phyloP scores from a whole-genome alignment of 2,888 invertebrate genomes.

The Eutolmus rufibarbis region DNA sequence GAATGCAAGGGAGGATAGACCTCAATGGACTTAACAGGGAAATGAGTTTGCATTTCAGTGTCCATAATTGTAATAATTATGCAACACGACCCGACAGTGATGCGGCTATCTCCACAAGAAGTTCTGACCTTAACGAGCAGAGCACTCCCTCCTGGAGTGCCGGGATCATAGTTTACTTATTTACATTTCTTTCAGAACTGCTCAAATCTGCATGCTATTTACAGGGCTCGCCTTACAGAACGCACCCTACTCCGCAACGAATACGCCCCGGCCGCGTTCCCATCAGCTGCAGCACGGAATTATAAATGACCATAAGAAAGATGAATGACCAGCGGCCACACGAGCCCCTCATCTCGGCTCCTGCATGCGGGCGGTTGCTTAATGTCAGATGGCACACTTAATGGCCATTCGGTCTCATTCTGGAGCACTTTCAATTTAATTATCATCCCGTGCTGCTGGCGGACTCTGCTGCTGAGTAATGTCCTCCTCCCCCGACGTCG shows the following conservation, averaged over 20 bases:
- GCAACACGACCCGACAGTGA: not conserved
- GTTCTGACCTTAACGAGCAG: not conserved
- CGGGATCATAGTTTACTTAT: not conserved
- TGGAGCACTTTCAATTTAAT: conserved; percentile 32
- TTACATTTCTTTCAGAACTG: not conserved
- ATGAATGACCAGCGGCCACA: conserved; percentile 16
- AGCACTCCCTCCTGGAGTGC: not conserved
- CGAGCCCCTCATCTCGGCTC: not conserved
- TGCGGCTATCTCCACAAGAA: not conserved
- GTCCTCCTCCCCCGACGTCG: not conserved
- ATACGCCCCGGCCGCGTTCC: not conserved
- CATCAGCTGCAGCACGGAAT: not conserved
- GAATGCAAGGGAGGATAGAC: not conserved
- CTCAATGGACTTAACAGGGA: not conserved
- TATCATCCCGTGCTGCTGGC: conserved; percentile 4
- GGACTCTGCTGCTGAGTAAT: not conserved
- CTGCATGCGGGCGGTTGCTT: conserved; percentile 10
- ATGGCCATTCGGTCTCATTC: conserved; percentile 25
- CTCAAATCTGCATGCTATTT: not conserved
- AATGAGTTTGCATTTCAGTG: not conserved
- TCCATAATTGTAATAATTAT: not conserved
- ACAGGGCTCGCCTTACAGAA: not conserved
- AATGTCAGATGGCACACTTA: conserved; percentile 26
- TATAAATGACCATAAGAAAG: not conserved
- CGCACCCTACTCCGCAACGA: not conserved